Conservation (phyloP, 2,113 vertebrate genomes). For the Rhinichthys klamathensis region DNA sequence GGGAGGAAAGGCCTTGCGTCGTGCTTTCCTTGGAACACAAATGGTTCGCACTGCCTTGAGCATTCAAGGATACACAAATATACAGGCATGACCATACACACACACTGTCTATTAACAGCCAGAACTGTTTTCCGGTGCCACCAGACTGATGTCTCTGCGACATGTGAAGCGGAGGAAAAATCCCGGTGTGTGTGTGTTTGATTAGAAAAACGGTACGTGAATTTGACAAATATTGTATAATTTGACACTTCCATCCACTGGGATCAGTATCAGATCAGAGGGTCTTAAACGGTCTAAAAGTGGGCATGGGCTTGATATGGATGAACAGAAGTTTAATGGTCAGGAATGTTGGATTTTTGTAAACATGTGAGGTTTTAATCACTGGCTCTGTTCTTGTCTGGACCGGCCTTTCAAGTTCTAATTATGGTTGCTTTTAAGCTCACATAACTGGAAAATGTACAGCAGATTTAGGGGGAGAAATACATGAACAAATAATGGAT, state of each 20-base stretch:
- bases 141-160: not conserved
- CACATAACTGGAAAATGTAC: not conserved
- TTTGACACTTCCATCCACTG: not conserved
- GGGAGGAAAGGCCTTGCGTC: conserved; percentile 29
- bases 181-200: not conserved
- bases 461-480: not conserved
- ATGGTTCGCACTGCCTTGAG: conserved; percentile 33
- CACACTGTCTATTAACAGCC: conserved; percentile 1
- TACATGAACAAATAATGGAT: not conserved
- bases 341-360: conserved; percentile 11
- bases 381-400: not conserved
- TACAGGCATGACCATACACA: conserved; percentile 5
- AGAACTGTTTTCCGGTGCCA: conserved; percentile 6
- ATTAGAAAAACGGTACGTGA: conserved; percentile 24
- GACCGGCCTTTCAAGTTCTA: not conserved
- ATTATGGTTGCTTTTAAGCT: conserved; percentile 8
- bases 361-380: conserved; percentile 25
- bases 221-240: conserved; percentile 5
- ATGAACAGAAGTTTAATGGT: conserved; percentile 40
- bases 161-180: not conserved
- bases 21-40: conserved; percentile 32
- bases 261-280: not conserved
- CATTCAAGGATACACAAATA: conserved; percentile 52
- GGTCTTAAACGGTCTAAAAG: not conserved
- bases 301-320: not conserved